Percentiles rank a stretch among this genome's conserved stretches.
These are phyloP conservation scores for Mimas tiliae DNA, from an alignment of 2,888 invertebrate genomes.

Conservation along the genomic window DNA sequence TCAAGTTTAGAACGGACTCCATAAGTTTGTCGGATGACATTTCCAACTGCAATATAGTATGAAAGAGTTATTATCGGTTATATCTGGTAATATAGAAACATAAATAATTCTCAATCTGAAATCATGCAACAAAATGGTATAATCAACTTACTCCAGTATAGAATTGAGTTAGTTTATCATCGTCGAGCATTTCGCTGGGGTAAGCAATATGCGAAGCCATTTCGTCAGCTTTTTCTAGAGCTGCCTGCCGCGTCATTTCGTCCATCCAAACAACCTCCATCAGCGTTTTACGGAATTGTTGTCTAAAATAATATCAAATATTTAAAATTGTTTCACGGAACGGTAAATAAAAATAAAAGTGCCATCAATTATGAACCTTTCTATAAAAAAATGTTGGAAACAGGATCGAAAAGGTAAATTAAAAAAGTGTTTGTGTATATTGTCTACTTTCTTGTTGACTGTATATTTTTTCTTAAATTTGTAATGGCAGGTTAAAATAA, in stretches of 20 bases:
- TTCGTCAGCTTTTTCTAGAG: slow-evolving; percentile 90
- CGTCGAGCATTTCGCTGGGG: slow-evolving; percentile 94
- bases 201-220: slow-evolving; percentile 97
- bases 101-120: neutral
- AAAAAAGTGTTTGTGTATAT: too few relatives aligned
- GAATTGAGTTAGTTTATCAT: slow-evolving; percentile 91
- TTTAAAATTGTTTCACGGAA: neutral
- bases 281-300: slow-evolving; percentile 92
- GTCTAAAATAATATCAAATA: slow-evolving; percentile 49
- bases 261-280: slow-evolving; percentile 97
- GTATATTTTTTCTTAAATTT: too few relatives aligned
- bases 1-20: slow-evolving; percentile 90
- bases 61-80: neutral
- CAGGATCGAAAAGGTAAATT: too few relatives aligned
- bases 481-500: too few relatives aligned
- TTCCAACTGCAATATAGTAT: slow-evolving; percentile 83
- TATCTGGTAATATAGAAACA: too few relatives aligned
- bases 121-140: neutral
- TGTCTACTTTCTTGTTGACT: too few relatives aligned
- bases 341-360: neutral
- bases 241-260: slow-evolving; percentile 89
- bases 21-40: slow-evolving; percentile 89
- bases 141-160: slow-evolving; percentile 86
- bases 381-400: too few relatives aligned
- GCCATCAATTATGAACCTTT: neutral